Percentiles rank a stretch among this genome's conserved stretches.
These are phyloP conservation scores for Drosophila nigromelanica DNA, from an alignment of 1,140 invertebrate species.

Conservation along the genomic window DNA sequence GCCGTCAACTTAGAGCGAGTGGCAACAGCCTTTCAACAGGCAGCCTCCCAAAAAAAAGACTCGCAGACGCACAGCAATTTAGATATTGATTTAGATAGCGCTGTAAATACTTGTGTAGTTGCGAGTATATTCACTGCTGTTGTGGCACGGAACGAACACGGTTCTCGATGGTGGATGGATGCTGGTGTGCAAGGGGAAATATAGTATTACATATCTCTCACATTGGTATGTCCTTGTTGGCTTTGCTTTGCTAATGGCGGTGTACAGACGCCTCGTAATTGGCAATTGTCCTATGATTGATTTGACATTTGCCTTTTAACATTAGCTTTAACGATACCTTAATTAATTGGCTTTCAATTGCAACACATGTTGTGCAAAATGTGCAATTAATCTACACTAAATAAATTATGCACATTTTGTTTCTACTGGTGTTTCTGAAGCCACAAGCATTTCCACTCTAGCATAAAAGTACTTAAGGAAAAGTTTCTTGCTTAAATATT, in stretches of 20 bases:
- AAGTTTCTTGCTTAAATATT: no score
- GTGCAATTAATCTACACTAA: not conserved
- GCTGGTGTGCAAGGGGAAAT: no score
- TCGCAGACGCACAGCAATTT: slow-evolving; percentile 57
- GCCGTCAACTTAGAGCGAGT: slow-evolving; percentile 39
- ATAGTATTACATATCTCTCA: not conserved
- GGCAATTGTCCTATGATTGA: slow-evolving; percentile 37
- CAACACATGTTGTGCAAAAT: slow-evolving; percentile 5
- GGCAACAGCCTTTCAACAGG: slow-evolving; percentile 18
- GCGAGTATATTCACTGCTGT: slow-evolving; percentile 3
- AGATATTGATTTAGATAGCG: slow-evolving; percentile 68
- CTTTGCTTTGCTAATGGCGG: not conserved
- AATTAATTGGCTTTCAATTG: slow-evolving; percentile 14
- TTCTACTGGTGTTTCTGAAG: no score
- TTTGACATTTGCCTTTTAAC: slow-evolving; percentile 24
- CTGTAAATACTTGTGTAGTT: slow-evolving; percentile 31
- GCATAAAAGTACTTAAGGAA: not conserved
- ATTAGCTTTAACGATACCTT: slow-evolving; percentile 7
- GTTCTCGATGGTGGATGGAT: not conserved
- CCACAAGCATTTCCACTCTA: not conserved
- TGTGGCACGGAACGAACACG: not conserved
- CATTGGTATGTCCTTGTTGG: not conserved
- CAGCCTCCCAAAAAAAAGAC: slow-evolving; percentile 36
- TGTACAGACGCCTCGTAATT: slow-evolving; percentile 33
- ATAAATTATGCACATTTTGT: not conserved